Conservation (phyloP, 2,797 vertebrate species). For the Spatula clypeata region DNA sequence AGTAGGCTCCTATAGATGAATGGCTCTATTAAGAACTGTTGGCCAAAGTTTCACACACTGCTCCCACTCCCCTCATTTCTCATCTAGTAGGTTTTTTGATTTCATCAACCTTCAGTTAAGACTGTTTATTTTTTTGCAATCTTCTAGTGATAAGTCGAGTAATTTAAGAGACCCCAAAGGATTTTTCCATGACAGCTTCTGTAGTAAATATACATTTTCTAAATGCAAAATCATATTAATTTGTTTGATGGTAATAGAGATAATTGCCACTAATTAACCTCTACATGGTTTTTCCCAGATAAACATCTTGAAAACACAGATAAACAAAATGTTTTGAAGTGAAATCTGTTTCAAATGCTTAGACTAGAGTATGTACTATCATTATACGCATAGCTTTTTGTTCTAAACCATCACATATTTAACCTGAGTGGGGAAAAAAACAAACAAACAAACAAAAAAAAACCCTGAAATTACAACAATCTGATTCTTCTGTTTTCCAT, state of each 20-base stretch:
- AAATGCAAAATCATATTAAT: constrained; percentile 50
- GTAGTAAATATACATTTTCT: constrained; percentile 25
- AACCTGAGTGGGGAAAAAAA: neutral
- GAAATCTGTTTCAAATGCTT: neutral
- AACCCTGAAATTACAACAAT: neutral
- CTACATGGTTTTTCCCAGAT: neutral
- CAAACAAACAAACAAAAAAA: too few relatives aligned
- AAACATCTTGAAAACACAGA: constrained; percentile 38
- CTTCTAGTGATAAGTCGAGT: neutral
- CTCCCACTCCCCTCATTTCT: neutral
- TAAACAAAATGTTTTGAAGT: constrained; percentile 18
- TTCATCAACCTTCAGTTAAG: constrained; percentile 2
- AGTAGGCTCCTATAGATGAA: neutral
- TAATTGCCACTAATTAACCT: constrained; percentile 56
- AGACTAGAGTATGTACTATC: neutral
- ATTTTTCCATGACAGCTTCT: constrained; percentile 31
- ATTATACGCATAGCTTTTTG: neutral
- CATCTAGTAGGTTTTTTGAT: neutral
- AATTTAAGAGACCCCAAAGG: constrained; percentile 2
- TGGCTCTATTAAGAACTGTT: neutral
- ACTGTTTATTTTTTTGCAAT: constrained; percentile 3
- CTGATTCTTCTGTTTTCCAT: neutral
- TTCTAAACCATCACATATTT: neutral
- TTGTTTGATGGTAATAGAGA: constrained; percentile 31
- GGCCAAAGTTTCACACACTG: neutral